These are phyloP conservation scores for Conops quadrifasciatus DNA, from an alignment of 2,888 invertebrate genomes.

Conservation along the genomic window DNA sequence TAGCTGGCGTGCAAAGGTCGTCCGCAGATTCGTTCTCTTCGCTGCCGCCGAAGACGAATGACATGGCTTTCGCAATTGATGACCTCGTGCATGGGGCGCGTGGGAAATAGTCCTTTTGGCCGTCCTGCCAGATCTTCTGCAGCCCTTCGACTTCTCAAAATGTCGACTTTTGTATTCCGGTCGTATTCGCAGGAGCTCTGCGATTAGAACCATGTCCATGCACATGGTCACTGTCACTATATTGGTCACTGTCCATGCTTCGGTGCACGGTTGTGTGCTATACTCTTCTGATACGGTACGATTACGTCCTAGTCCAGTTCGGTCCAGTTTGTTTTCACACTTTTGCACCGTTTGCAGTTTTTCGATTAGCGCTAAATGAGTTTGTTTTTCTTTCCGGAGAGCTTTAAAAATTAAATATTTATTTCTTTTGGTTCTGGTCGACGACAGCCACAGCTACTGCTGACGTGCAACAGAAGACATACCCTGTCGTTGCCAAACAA, in stretches of 20 bases:
- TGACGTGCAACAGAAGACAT: background rate
- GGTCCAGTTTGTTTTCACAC: background rate
- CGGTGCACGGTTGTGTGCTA: background rate
- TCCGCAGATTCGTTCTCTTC: slow-evolving; percentile 54
- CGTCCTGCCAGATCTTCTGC: too few species aligned
- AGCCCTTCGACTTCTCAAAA: too few species aligned
- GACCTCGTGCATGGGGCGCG: slow-evolving; percentile 47
- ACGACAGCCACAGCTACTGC: background rate
- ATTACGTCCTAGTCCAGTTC: background rate
- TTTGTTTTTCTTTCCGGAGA: slow-evolving; percentile 13
- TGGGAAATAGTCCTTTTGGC: background rate
- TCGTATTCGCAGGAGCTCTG: too few species aligned
- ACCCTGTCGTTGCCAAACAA: too few species aligned
- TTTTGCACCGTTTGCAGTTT: slow-evolving; percentile 22
- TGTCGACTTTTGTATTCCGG: too few species aligned
- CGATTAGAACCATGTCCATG: too few species aligned
- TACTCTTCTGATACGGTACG: background rate
- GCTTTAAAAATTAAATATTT: slow-evolving; percentile 25
- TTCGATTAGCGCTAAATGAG: slow-evolving; percentile 28
- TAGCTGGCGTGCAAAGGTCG: slow-evolving; percentile 54
- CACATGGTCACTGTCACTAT: too few species aligned
- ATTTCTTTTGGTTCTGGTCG: background rate
- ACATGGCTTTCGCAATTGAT: slow-evolving; percentile 62
- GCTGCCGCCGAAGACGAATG: slow-evolving; percentile 53
- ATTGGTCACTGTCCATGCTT: background rate